Evolutionary conservation across 2,888 invertebrate genomes (phyloP).

Genomic region (Ethmia dodecea): DNA sequence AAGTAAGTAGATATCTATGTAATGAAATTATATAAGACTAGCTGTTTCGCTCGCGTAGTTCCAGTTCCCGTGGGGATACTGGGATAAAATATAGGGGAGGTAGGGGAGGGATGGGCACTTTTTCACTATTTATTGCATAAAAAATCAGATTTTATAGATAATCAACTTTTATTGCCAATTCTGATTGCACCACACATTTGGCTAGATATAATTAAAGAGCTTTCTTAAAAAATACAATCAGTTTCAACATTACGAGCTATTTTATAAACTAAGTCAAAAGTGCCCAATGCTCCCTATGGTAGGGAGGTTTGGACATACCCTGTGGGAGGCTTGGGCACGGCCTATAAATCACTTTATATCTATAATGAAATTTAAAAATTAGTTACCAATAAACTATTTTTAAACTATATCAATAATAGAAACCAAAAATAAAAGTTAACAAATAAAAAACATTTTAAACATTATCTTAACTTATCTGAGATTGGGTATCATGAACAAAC

Average conservation of each 20-base stretch:
- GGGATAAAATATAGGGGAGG: conserved; percentile 3
- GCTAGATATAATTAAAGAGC: conserved; percentile 1
- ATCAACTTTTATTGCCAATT: not conserved
- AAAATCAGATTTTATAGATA: not conserved
- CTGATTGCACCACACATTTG: conserved; percentile 2
- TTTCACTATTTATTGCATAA: not conserved
- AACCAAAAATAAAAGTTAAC: conserved; percentile 1
- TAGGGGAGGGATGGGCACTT: conserved; percentile 5
- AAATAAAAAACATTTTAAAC: conserved; percentile 2
- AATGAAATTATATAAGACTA: not conserved
- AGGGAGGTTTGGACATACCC: conserved; percentile 12
- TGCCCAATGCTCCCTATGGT: conserved; percentile 7
- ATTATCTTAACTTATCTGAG: conserved; percentile 1
- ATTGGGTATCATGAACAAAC: conserved; percentile 5
- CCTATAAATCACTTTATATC: conserved; percentile 7
- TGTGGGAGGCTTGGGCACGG: conserved; percentile 12
- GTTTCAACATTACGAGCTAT: conserved; percentile 2
- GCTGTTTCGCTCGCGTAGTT: no score
- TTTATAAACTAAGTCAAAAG: conserved; percentile 4
- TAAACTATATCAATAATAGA: conserved; percentile 4
- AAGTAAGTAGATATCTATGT: no score
- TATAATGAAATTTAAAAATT: conserved; percentile 2
- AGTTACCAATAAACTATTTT: not conserved
- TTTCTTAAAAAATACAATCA: conserved; percentile 3
- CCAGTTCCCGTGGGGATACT: no score